These are phyloP conservation scores for Oikopleura dioica DNA, from an alignment of 23 tunicate genomes.

Conservation along the genomic window DNA sequence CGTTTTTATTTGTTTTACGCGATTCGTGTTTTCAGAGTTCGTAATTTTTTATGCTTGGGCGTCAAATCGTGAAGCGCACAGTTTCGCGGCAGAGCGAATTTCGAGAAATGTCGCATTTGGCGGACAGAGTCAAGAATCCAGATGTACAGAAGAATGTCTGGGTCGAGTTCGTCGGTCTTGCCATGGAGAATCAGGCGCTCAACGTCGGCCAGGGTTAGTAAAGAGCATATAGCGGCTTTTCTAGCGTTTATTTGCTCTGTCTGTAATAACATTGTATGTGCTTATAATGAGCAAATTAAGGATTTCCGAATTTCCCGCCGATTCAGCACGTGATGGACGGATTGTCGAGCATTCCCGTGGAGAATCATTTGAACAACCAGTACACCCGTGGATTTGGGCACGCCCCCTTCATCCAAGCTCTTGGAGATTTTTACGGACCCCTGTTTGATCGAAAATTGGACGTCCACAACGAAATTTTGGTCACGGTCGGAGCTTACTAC, in stretches of 20 bases:
- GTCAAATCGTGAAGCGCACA: too few relatives aligned
- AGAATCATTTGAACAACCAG: conserved; percentile 38
- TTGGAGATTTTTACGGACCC: conserved; percentile 41
- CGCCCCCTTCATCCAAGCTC: conserved; percentile 26
- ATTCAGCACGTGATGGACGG: conserved; percentile 40
- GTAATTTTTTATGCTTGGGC: too few relatives aligned
- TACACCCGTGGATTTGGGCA: conserved; percentile 87
- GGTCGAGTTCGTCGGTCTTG: conserved; percentile 54
- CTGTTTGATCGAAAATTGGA: conserved; percentile 35
- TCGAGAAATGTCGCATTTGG: too few relatives aligned
- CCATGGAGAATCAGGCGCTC: conserved; percentile 55
- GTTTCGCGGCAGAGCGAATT: too few relatives aligned
- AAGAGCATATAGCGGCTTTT: too few relatives aligned
- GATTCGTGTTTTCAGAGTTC: too few relatives aligned
- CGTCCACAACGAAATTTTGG: conserved; percentile 32
- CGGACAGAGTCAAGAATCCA: not conserved
- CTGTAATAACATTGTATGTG: too few relatives aligned
- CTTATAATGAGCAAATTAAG: too few relatives aligned
- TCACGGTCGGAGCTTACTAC: conserved; percentile 65
- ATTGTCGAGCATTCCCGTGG: conserved; percentile 16
- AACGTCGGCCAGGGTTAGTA: conserved; percentile 47
- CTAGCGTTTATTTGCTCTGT: too few relatives aligned
- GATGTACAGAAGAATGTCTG: conserved; percentile 13
- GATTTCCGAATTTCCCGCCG: conserved; percentile 88
- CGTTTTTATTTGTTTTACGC: too few relatives aligned